These are phyloP conservation scores for Chrysogorgia sp. DNA, from an alignment of 92 coral and sea anemone genomes.

Conservation along the genomic window DNA sequence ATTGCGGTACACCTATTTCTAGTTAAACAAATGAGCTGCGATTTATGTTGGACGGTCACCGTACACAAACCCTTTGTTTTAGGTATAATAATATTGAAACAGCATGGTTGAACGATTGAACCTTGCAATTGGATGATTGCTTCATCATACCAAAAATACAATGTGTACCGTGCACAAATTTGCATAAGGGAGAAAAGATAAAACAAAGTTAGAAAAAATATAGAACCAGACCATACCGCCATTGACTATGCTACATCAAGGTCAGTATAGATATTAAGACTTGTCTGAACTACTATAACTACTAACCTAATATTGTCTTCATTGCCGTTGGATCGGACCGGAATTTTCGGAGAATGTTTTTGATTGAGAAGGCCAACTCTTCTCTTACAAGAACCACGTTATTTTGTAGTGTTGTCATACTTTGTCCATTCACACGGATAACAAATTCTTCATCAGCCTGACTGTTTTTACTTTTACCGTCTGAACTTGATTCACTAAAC, in stretches of 20 bases:
- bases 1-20: too few relatives aligned
- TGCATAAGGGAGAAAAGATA: background rate
- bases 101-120: too few relatives aligned
- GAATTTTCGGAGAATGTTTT: conserved; percentile 72
- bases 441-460: conserved; percentile 62
- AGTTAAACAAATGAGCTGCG: too few relatives aligned
- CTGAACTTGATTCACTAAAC: conserved; percentile 51
- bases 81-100: too few relatives aligned
- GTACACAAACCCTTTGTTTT: too few relatives aligned
- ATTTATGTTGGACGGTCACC: too few relatives aligned
- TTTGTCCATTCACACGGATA: conserved; percentile 50
- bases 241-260: too few relatives aligned
- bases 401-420: conserved; percentile 26
- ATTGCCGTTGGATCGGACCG: conserved; percentile 82
- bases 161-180: too few relatives aligned
- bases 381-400: background rate
- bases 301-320: conserved; percentile 70
- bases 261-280: too few relatives aligned
- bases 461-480: conserved; percentile 65
- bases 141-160: too few relatives aligned
- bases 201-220: background rate
- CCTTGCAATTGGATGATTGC: too few relatives aligned
- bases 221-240: background rate
- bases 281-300: background rate
- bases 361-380: conserved; percentile 65